These are phyloP conservation scores for Cheilinus undulatus DNA, from an alignment of 2,113 vertebrate species.

Conservation along the genomic window DNA sequence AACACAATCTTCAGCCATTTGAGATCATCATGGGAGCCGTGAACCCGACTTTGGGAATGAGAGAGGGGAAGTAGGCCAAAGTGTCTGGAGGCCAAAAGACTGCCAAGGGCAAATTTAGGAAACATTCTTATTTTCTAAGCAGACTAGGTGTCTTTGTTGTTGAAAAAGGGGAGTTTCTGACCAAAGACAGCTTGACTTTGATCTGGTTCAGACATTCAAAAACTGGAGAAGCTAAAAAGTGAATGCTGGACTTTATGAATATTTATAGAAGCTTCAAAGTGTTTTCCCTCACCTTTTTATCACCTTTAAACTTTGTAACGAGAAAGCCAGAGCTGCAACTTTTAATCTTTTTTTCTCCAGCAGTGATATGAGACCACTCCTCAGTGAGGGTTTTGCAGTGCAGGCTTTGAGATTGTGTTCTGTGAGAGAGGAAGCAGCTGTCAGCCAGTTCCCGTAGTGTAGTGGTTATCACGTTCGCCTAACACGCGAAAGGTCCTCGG, in stretches of 20 bases:
- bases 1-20: too few relatives aligned
- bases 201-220: neutral
- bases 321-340: neutral
- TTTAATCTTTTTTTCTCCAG: too few relatives aligned
- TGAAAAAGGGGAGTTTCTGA: neutral
- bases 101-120: neutral
- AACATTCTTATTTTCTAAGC: conserved; percentile 7
- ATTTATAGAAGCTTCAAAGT: conserved; percentile 15
- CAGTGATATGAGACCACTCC: too few relatives aligned
- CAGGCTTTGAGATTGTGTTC: neutral
- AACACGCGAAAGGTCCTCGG: conserved; percentile 90
- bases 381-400: neutral
- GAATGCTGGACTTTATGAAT: conserved; percentile 8
- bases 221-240: neutral
- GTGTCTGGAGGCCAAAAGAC: conserved; percentile 26
- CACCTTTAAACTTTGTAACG: neutral
- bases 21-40: too few relatives aligned
- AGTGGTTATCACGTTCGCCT: conserved; percentile 93
- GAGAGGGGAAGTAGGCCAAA: conserved; percentile 11
- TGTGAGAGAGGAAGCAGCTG: too few relatives aligned
- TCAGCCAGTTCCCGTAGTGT: conserved; percentile 82
- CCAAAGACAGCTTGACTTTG: neutral
- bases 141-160: conserved; percentile 1
- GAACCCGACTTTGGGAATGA: conserved; percentile 23
- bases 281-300: neutral